Evolutionary conservation across 2,797 vertebrate species (phyloP).

Genomic region (Toxotes lorentzi): DNA sequence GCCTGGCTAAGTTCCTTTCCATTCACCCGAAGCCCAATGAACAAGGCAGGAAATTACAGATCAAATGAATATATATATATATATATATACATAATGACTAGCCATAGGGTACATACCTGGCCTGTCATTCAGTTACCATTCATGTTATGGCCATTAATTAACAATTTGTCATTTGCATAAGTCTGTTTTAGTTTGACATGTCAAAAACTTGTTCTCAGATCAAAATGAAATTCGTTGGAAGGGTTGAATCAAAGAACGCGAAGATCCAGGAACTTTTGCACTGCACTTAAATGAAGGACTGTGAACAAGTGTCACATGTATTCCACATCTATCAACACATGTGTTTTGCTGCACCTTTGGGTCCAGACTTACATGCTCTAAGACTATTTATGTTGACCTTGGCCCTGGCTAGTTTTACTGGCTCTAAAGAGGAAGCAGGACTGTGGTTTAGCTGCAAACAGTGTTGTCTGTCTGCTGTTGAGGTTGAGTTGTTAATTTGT

Average conservation of each 20-base stretch:
- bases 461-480: slow-evolving; percentile 57
- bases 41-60: neutral
- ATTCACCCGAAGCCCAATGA: neutral
- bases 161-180: too few species aligned
- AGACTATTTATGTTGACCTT: neutral
- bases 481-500: slow-evolving; percentile 20
- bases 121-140: neutral
- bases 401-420: slow-evolving; percentile 43
- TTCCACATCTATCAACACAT: neutral
- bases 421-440: slow-evolving; percentile 60
- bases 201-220: neutral
- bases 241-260: neutral
- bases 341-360: too few species aligned
- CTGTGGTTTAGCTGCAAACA: slow-evolving; percentile 43
- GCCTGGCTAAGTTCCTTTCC: neutral
- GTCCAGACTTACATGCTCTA: neutral
- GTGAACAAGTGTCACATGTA: neutral
- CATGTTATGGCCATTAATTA: neutral
- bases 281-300: neutral
- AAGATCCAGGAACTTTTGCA: neutral
- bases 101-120: neutral
- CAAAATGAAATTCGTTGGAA: neutral
- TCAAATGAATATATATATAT: too few species aligned
- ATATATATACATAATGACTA: neutral
- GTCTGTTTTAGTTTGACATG: neutral